A percentile compares a stretch with the other conserved stretches of the same genome.
phyloP scores from a whole-genome alignment of 2,888 invertebrate genomes.

The Prenolepis imparis region DNA sequence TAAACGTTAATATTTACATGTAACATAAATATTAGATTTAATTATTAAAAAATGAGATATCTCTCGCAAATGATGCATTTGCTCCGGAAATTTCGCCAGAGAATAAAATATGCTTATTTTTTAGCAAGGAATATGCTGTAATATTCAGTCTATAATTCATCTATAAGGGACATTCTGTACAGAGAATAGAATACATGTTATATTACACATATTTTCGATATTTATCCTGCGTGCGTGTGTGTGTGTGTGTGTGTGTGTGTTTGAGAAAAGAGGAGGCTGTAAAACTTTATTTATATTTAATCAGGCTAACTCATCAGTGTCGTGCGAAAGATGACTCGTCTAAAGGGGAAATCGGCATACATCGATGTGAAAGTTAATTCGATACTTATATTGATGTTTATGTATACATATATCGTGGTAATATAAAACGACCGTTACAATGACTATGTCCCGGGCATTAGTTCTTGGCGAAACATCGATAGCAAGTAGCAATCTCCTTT shows the following conservation, averaged over 20 bases:
- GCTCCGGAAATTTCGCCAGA: not conserved
- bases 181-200: too few relatives aligned
- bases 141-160: too few relatives aligned
- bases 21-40: not conserved
- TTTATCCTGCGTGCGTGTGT: not conserved
- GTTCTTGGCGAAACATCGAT: conserved; percentile 16
- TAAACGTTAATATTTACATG: not conserved
- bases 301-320: not conserved
- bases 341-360: conserved; percentile 26
- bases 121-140: not conserved
- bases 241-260: too few relatives aligned
- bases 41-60: not conserved
- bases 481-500: conserved; percentile 21
- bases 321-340: not conserved
- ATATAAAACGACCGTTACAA: not conserved
- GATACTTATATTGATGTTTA: conserved; percentile 16
- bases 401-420: not conserved
- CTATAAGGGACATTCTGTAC: too few relatives aligned
- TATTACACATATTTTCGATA: not conserved
- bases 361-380: conserved; percentile 29
- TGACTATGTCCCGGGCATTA: not conserved
- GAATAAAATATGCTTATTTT: not conserved
- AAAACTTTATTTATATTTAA: not conserved
- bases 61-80: not conserved
- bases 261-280: not conserved